Conservation (phyloP, 2,113 vertebrate genomes). For the Nothocercus nigrocapillus region DNA sequence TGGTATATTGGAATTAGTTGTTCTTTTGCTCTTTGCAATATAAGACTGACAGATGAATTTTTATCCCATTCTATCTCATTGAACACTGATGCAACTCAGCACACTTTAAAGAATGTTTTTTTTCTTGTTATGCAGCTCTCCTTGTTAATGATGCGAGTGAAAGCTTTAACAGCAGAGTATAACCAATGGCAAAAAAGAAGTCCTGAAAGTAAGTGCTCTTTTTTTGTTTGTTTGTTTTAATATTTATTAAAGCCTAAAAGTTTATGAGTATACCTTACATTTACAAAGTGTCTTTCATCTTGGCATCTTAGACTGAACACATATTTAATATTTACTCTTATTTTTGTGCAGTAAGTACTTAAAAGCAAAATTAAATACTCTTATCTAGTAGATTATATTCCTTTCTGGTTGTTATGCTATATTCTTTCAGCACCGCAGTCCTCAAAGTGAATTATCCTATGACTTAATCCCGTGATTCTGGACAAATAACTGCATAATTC, state of each 20-base stretch:
- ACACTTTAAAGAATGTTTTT: not conserved
- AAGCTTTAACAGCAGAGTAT: constrained; percentile 57
- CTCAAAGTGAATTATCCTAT: not conserved
- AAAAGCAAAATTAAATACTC: not conserved
- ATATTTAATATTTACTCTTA: not conserved
- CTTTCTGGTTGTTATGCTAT: not conserved
- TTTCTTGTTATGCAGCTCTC: constrained; percentile 61
- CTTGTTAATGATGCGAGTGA: constrained; percentile 49
- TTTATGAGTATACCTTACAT: not conserved
- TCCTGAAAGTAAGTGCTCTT: constrained; percentile 76
- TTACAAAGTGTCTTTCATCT: not conserved
- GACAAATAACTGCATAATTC: not conserved
- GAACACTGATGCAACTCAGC: not conserved
- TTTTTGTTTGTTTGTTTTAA: not conserved
- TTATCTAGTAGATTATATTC: not conserved
- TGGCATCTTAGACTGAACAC: not conserved
- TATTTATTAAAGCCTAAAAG: not conserved
- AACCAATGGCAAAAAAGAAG: constrained; percentile 54
- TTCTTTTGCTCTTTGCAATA: not conserved
- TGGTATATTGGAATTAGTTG: not conserved
- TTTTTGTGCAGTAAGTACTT: not conserved
- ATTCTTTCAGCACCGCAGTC: not conserved
- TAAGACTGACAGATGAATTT: not conserved
- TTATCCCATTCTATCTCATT: not conserved
- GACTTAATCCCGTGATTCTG: not conserved